Conservation (phyloP, 2,797 vertebrate genomes). For the Bovichtus variegatus region DNA sequence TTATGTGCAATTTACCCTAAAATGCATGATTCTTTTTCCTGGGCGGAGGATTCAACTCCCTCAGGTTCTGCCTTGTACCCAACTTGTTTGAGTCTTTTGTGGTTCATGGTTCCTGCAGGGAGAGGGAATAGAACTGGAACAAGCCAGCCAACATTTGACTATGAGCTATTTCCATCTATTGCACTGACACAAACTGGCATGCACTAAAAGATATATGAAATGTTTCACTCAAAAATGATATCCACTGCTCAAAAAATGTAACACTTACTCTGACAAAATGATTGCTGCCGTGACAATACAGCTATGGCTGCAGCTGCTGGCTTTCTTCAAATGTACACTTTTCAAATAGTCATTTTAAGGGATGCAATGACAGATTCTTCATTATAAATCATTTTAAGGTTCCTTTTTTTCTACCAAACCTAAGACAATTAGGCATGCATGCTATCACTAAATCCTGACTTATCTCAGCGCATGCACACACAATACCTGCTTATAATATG, state of each 20-base stretch:
- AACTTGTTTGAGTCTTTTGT: constrained; percentile 49
- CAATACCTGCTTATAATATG: constrained; percentile 7
- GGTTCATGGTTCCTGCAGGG: constrained; percentile 51
- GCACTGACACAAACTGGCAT: constrained; percentile 63
- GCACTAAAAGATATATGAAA: constrained; percentile 60
- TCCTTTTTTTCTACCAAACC: neutral
- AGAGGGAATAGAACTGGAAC: constrained; percentile 61
- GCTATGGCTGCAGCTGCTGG: constrained; percentile 14
- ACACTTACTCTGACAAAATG: constrained; percentile 44
- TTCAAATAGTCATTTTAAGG: constrained; percentile 10
- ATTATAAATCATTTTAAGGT: constrained; percentile 11
- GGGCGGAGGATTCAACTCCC: constrained; percentile 41
- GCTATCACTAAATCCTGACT: neutral
- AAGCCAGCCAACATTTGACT: constrained; percentile 68
- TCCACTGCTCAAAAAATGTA: constrained; percentile 30
- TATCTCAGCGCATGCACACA: neutral
- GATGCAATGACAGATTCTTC: neutral
- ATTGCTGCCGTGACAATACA: constrained; percentile 29
- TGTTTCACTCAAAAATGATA: constrained; percentile 53
- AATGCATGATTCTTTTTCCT: constrained; percentile 29
- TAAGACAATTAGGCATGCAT: constrained; percentile 1
- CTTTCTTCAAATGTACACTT: constrained; percentile 1
- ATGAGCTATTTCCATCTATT: constrained; percentile 68
- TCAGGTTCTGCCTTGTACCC: constrained; percentile 52
- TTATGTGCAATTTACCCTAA: constrained; percentile 39